These are phyloP conservation scores for Microcebus lehilahytsara DNA, from an alignment of 2,113 vertebrate genomes.

Conservation along the genomic window DNA sequence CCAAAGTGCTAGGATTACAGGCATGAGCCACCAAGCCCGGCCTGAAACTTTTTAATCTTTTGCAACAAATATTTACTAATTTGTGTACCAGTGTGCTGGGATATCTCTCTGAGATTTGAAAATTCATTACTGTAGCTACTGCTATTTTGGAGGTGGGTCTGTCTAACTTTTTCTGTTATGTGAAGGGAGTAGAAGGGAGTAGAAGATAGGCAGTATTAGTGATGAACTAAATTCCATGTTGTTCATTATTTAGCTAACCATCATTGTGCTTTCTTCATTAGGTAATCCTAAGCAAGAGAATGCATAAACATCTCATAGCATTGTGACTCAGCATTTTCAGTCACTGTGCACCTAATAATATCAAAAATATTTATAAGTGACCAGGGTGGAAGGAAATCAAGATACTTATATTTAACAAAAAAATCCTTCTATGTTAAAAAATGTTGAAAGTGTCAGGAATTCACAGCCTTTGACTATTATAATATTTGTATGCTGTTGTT, in stretches of 20 bases:
- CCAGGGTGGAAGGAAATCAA: not conserved
- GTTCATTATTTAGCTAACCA: not conserved
- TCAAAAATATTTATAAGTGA: not conserved
- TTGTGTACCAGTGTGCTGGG: not conserved
- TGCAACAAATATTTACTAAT: not conserved
- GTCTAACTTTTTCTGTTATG: not conserved
- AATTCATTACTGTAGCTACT: not conserved
- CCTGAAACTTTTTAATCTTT: not conserved
- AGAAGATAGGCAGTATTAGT: not conserved
- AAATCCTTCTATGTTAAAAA: not conserved
- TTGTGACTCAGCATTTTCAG: constrained; percentile 59
- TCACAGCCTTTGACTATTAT: not conserved
- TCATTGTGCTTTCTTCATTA: not conserved
- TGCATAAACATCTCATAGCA: not conserved
- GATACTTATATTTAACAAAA: not conserved
- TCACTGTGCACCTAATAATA: not conserved
- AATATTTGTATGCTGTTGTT: not conserved
- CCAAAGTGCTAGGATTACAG: no score
- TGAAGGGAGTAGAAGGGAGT: not conserved
- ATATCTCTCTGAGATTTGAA: not conserved
- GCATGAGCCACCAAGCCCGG: no score
- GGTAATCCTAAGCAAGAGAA: not conserved
- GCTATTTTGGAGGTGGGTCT: not conserved
- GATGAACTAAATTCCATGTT: not conserved
- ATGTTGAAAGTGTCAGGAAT: not conserved